Base-by-base conservation (phyloP, 2,797 vertebrate genomes). In the Vespertilio murinus region DNA sequence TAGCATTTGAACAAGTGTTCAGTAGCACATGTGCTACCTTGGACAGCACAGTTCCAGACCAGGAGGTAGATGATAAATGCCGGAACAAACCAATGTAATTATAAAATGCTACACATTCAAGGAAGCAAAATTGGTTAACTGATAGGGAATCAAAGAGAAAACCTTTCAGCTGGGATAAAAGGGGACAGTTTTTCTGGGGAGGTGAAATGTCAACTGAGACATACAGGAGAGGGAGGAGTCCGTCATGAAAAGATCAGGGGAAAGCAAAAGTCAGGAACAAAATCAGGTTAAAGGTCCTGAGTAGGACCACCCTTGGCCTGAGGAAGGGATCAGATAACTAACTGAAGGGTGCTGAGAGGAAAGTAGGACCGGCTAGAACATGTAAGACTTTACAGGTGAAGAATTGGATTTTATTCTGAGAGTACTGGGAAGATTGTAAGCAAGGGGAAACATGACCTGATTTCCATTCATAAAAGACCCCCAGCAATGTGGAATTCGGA, bases 361-460 rank as follows among this genome's bases (percentile, higher is more conserved):
- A 52, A 4, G 30, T 25, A 4, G 25, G 20, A 49, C 4, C 0
- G 30, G 16, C 38, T 65, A 42, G 14, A 13, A 67, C 22, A 16
- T 6, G 0, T 17, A 11, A 6, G 45, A 18, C 38, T 65, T 47
- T 67, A 14, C n/a, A 4, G 42, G 52, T 52, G 35, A 79, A 22
- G 67, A 79, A 25, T 4, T 38, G 20, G 30, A 23, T 64, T 82
- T 88, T 90, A 78, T 88, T 59, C 56, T 59, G 20, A 12, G 28
- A 93, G 38, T 73, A n/a, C 84, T 33, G 69, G 75, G 33, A 89
- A 35, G 28, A 81, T 49, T 89, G 91, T 86, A 78, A 82, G 22
- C 85, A 49, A 49, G 18, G 45, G 23, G 42, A 56, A 61, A 94
- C 8, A 8, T 59, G 52, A 54, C 22, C 74, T 54, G 40, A 52